Evolutionary conservation across 2,888 invertebrate genomes (phyloP), one percentile per base, ranked within the genome.

Genomic region (Sarcophaga carnaria): DNA sequence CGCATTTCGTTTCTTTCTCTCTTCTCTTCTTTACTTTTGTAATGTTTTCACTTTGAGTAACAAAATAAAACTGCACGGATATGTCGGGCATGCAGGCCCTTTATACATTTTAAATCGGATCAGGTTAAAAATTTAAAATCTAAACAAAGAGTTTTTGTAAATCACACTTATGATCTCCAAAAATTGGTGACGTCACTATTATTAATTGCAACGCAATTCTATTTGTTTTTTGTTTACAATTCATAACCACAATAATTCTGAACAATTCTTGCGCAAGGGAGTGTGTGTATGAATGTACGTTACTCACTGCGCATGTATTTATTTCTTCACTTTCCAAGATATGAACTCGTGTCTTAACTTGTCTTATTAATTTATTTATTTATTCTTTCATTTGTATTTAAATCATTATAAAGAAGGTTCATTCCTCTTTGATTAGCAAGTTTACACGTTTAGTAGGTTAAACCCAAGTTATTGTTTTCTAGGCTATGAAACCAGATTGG

Each of bases 261-360:
- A 63, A 27, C 17, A 63, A 10, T 75, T 66, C 59, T 22, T 22
- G 22, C 22, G 22, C 22, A 22, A 22, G 22, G 22, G 1, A 1
- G 22, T 22, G 22, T 22, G 22, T 22, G 22, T 67, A 54, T 37
- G 27, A 10, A 64, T 12, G n/a, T 14, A 60, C 49, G 47, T n/a
- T 11, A 37, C n/a, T 64, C 63, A 45, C 4, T 47, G 22, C 22
- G 22, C 22, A 1, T 22, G 22, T 3, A 37, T 14, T 69, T 76
- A 25, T 37, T 49, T 37, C 67, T 66, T 82, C 4, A 66, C 60
- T 64, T 82, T 64, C 14, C 45, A 20, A 63, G 22, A 70, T 59
- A 63, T 63, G 75, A 63, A 69, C 8, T 37, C 22, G 11, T 72
- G 5, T 72, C 54, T 77, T 77, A 83, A 60, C 71, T 71, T 63